Evolutionary conservation across 2,888 invertebrate genomes (phyloP), one percentile per base, ranked within the genome.

Genomic region (Terebella lapidaria): DNA sequence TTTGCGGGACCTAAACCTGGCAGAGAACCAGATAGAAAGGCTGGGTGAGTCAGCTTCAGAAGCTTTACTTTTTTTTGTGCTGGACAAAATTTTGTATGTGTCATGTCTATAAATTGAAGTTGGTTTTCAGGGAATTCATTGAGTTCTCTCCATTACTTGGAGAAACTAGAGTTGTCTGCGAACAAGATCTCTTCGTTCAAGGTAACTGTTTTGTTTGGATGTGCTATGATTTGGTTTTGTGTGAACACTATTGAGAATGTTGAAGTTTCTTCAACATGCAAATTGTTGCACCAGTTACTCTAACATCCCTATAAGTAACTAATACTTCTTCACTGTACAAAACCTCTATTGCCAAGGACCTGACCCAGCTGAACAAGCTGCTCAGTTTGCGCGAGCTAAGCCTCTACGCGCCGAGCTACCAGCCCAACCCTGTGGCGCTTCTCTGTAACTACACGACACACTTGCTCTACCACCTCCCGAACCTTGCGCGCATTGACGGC

Each of bases 391-490:
- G 56, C 18, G 67, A 71, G 56, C 57, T 81, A 54, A 73, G 74
- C 46, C 64, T 81, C 53, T 78, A 78, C 63, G 78, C 79, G 58
- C 75, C 79, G 0, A 65, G 70, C 60, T 80, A 75, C 59, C 58
- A 67, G 1, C 71, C 75, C 0, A 73, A 72, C 47, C 79, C 81
- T 3, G 78, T 77, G 24, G 72, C 75, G 52, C 69, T 72, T 47
- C 69, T 79, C 63, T 79, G 77, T 64, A 81, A 81, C 68, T 81
- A 80, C 67, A 73, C 77, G 42, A 77, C 77, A 1, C 77, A 78
- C 65, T 68, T 79, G 5, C 65, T 81, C 25, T 80, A 74, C 61
- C 80, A 80, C 63, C 70, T 81, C 20, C 79, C 78, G 2, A 60
- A 67, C 22, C 71, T 81, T 22, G 56, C 60, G 24, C 69, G 69